These are phyloP conservation scores for Patagioenas fasciata DNA, from an alignment of 2,113 vertebrate species.

Conservation along the genomic window DNA sequence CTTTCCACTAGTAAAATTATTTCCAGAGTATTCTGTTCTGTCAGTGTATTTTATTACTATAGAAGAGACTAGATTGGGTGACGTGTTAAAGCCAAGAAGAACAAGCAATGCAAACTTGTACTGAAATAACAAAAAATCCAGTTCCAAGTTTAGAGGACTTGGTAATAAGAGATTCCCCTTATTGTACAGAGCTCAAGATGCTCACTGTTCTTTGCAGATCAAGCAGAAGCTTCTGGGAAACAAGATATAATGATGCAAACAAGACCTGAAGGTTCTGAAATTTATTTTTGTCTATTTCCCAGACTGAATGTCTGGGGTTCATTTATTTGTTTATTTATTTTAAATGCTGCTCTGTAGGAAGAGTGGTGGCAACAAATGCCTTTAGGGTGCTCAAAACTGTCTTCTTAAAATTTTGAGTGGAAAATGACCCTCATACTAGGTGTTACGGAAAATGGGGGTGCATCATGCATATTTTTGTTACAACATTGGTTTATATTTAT, in stretches of 20 bases:
- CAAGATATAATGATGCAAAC: background rate
- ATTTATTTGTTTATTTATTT: background rate
- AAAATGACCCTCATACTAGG: background rate
- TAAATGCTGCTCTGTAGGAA: background rate
- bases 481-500: background rate
- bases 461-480: background rate
- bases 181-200: background rate
- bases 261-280: background rate
- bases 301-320: background rate
- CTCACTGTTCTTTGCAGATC: background rate
- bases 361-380: background rate
- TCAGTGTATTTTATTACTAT: background rate
- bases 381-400: background rate
- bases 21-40: background rate
- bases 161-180: background rate
- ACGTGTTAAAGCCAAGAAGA: background rate
- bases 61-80: background rate
- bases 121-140: background rate
- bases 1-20: background rate
- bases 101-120: background rate
- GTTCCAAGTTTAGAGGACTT: background rate
- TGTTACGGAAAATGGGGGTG: background rate
- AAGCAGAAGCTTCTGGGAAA: background rate
- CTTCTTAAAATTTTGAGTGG: background rate
- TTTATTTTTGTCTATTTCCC: background rate